Evolutionary conservation across 1,140 invertebrate genomes (phyloP), one percentile per base, ranked within the genome.

Genomic region (Achroia grisella): DNA sequence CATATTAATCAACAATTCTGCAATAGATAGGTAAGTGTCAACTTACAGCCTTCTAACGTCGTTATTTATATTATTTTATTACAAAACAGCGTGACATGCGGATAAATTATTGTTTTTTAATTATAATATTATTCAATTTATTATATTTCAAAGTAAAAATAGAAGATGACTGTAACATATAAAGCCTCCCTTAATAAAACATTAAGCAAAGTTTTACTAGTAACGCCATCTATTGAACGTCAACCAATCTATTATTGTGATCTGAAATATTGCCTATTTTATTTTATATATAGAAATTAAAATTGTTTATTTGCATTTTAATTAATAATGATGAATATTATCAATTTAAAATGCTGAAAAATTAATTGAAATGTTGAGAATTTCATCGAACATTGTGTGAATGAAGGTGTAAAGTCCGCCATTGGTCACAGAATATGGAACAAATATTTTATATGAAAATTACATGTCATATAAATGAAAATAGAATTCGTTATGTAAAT

Each of bases 11-110:
- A 37, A 37, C 35, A n/a, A n/a, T n/a, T n/a, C n/a, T n/a, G n/a
- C n/a, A n/a, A n/a, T n/a, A n/a, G n/a, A n/a, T n/a, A n/a, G n/a
- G n/a, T n/a, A n/a, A n/a, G n/a, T n/a, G n/a, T n/a, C n/a, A n/a
- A n/a, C n/a, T n/a, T n/a, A n/a, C n/a, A n/a, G n/a, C n/a, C n/a
- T n/a, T n/a, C n/a, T n/a, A n/a, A n/a, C n/a, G n/a, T n/a, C n/a
- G n/a, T n/a, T n/a, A n/a, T n/a, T n/a, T n/a, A n/a, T n/a, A n/a
- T n/a, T n/a, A n/a, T n/a, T n/a, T n/a, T n/a, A n/a, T n/a, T n/a
- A n/a, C n/a, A 31, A 31, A 31, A 31, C 9, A 31, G 9, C 8
- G 45, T 41, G 45, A 48, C 45, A 48, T 48, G 45, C 45, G 45
- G 45, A 48, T 8, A 35, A 29, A 23, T 14, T 36, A 14, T 44